These are phyloP conservation scores for Coryphaenoides rupestris DNA, from an alignment of 2,113 vertebrate species.

Conservation along the genomic window DNA sequence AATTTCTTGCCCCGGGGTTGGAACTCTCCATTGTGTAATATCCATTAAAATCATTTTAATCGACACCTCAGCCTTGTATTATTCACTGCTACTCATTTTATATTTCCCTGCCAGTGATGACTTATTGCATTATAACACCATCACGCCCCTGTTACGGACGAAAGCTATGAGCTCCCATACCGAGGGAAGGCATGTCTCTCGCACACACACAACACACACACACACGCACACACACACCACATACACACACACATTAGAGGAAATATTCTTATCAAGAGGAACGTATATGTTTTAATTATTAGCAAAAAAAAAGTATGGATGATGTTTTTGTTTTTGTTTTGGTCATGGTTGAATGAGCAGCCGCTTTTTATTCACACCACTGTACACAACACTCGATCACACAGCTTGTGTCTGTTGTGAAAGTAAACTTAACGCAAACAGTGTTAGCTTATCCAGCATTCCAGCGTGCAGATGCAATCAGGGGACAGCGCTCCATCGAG, in stretches of 20 bases:
- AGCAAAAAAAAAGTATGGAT: background rate
- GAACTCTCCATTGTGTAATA: constrained; percentile 32
- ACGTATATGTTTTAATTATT: background rate
- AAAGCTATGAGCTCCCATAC: constrained; percentile 16
- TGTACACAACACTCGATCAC: background rate
- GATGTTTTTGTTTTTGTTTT: background rate
- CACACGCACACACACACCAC: background rate
- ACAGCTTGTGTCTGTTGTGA: background rate
- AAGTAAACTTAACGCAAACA: background rate
- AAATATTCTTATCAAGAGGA: background rate
- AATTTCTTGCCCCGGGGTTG: constrained; percentile 43
- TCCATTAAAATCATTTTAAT: constrained; percentile 48
- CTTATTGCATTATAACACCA: constrained; percentile 34
- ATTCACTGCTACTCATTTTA: constrained; percentile 16
- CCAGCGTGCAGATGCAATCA: background rate
- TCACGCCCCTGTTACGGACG: constrained; percentile 17
- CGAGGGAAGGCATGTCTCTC: background rate
- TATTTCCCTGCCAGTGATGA: constrained; percentile 22
- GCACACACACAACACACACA: background rate
- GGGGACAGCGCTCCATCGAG: background rate
- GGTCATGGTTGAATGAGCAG: background rate
- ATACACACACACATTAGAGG: background rate
- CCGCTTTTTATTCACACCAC: background rate
- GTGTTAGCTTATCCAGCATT: background rate
- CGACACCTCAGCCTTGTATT: constrained; percentile 35